phyloP scores from a whole-genome alignment of 2,797 vertebrate species.

The Huso huso region DNA sequence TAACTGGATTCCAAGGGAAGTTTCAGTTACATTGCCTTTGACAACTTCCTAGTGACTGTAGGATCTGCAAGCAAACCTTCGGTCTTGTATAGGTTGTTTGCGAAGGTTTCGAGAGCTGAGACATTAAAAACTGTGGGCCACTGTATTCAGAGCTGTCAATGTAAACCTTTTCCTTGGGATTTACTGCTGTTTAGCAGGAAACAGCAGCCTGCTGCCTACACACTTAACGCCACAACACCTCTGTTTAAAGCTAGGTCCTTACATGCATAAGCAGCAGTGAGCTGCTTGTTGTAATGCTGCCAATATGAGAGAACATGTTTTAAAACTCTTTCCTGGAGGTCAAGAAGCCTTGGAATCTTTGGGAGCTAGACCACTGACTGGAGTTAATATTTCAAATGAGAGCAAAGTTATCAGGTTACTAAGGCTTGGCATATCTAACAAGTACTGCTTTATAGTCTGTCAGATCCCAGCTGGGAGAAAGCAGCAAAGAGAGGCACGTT shows the following conservation, averaged over 20 bases:
- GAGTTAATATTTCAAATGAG: constrained; percentile 45
- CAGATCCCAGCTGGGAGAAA: constrained; percentile 57
- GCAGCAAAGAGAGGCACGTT: constrained; percentile 50
- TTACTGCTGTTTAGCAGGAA: constrained; percentile 38
- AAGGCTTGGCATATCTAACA: constrained; percentile 57
- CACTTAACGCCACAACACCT: constrained; percentile 49
- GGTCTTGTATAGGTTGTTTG: constrained; percentile 44
- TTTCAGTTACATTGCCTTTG: constrained; percentile 38
- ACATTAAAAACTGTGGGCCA: too few relatives aligned
- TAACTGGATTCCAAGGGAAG: too few relatives aligned
- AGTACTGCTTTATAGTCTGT: constrained; percentile 61
- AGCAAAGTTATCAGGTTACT: constrained; percentile 52
- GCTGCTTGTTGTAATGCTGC: constrained; percentile 28
- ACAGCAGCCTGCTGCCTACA: constrained; percentile 31
- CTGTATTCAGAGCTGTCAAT: constrained; percentile 33
- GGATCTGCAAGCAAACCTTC: constrained; percentile 32
- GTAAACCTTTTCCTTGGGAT: constrained; percentile 30
- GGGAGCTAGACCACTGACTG: constrained; percentile 37
- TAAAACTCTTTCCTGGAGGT: constrained; percentile 40
- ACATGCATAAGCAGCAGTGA: constrained; percentile 33
- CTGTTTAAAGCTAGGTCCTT: constrained; percentile 35
- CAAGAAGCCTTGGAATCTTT: constrained; percentile 44
- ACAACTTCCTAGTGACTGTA: constrained; percentile 36
- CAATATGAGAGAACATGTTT: constrained; percentile 31
- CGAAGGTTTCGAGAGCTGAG: constrained; percentile 21